Evolutionary conservation across 2,113 vertebrate species (phyloP).

Genomic region (Agelaius tricolor): DNA sequence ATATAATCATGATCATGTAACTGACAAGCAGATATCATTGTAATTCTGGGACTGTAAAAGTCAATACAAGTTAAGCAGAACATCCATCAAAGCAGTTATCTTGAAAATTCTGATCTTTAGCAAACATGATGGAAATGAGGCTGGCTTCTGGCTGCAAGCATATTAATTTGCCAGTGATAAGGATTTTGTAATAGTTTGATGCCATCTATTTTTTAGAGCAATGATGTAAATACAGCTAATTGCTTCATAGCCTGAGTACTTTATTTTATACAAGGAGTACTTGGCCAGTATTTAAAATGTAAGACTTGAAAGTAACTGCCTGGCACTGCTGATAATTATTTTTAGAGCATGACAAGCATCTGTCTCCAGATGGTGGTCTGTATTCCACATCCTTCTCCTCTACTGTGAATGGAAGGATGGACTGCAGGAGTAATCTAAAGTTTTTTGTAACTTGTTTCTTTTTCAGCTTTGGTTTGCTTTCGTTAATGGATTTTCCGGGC

Average conservation of each 20-base stretch:
- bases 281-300: background rate
- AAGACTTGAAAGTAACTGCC: background rate
- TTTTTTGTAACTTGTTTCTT: constrained; percentile 69
- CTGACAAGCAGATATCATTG: background rate
- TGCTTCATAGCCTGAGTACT: background rate
- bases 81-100: background rate
- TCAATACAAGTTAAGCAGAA: background rate
- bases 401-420: constrained; percentile 46
- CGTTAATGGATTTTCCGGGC: constrained; percentile 98
- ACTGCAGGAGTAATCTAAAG: constrained; percentile 68
- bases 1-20: background rate
- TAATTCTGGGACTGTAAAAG: background rate
- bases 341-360: constrained; percentile 28
- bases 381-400: constrained; percentile 14
- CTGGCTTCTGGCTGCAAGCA: background rate
- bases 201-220: background rate
- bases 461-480: constrained; percentile 99
- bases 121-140: background rate
- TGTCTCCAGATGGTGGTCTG: constrained; percentile 66
- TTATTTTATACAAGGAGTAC: background rate
- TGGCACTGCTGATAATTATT: background rate
- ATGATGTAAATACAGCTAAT: background rate
- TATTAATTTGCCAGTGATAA: background rate
- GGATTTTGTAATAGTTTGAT: background rate
- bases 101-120: background rate